Percentiles rank a stretch among this genome's conserved stretches.
Evolutionary conservation across 2,113 vertebrate species (phyloP).

Genomic region (Illadopsis cleaveri): DNA sequence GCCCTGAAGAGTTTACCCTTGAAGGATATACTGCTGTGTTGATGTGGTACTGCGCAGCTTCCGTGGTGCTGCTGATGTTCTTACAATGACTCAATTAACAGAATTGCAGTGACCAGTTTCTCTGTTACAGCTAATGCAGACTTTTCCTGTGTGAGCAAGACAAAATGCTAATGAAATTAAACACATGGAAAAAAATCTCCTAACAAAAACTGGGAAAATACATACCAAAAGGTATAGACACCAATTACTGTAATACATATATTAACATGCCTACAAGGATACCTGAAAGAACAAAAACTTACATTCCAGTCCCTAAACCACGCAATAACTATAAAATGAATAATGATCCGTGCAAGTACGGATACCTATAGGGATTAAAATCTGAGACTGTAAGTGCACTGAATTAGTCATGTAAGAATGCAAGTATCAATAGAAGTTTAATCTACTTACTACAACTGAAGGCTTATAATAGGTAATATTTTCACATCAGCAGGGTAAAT

Average conservation of each 20-base stretch:
- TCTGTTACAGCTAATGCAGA: not conserved
- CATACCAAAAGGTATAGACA: not conserved
- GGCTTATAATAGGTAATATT: not conserved
- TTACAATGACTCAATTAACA: slow-evolving; percentile 11
- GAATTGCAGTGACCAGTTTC: not conserved
- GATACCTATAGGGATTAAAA: not conserved
- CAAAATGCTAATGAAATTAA: not conserved
- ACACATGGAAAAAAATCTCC: not conserved
- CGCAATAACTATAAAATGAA: not conserved
- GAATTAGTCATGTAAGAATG: not conserved
- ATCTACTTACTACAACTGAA: not conserved
- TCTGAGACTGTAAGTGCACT: not conserved
- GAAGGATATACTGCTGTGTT: not conserved
- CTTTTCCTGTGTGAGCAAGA: not conserved
- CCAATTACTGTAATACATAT: not conserved
- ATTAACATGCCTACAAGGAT: not conserved
- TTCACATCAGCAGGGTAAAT: not conserved
- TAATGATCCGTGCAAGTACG: not conserved
- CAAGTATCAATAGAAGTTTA: not conserved
- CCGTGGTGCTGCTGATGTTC: not conserved
- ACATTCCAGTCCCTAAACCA: not conserved
- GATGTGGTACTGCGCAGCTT: not conserved
- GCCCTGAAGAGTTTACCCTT: not conserved
- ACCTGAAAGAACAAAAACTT: not conserved
- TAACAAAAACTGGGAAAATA: not conserved